Evolutionary conservation across 2,888 invertebrate species (phyloP).

Genomic region (Aricia artaxerxes): DNA sequence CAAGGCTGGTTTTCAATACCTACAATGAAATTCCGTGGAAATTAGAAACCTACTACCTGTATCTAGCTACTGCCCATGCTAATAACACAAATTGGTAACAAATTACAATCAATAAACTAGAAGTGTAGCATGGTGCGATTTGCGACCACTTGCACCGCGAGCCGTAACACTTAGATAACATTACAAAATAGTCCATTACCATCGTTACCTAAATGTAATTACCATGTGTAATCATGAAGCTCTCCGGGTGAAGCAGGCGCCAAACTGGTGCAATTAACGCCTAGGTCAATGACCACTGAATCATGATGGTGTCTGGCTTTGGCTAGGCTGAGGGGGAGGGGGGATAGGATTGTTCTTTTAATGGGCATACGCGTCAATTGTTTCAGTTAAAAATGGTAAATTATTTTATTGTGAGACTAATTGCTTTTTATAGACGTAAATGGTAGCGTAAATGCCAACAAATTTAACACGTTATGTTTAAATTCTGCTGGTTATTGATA

Average conservation of each 20-base stretch:
- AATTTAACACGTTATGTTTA: not conserved
- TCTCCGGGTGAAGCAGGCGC: not conserved
- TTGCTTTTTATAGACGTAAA: not conserved
- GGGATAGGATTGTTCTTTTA: conserved; percentile 22
- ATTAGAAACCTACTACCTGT: not conserved
- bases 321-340: conserved; percentile 4
- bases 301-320: not conserved
- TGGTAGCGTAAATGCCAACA: no score
- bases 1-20: not conserved
- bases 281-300: conserved; percentile 24
- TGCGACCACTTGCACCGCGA: not conserved
- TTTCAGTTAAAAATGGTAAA: conserved; percentile 13
- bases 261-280: conserved; percentile 22
- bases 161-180: not conserved
- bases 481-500: not conserved
- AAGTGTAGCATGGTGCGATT: not conserved
- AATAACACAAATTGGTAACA: not conserved
- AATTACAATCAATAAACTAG: conserved; percentile 1
- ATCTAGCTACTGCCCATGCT: not conserved
- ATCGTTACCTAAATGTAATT: conserved; percentile 19
- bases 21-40: not conserved
- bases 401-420: not conserved
- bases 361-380: conserved; percentile 22
- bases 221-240: conserved; percentile 3
- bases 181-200: conserved; percentile 1